Percentiles rank a stretch among this genome's conserved stretches.
These are phyloP conservation scores for Eupithecia inturbata DNA, from an alignment of 2,888 invertebrate genomes.

Conservation along the genomic window DNA sequence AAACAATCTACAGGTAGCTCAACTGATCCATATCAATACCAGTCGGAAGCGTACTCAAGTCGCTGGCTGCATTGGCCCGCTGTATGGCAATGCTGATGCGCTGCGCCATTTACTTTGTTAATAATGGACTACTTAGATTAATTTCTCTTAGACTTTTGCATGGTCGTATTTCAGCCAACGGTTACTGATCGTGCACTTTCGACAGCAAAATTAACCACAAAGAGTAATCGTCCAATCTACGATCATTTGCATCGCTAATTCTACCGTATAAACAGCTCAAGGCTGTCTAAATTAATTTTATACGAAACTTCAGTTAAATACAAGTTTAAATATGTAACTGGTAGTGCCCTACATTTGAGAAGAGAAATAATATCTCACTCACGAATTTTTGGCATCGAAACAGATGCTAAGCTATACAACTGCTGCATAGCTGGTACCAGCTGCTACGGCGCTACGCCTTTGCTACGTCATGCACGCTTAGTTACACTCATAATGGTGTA, in stretches of 20 bases:
- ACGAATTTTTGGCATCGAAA: constrained; percentile 43
- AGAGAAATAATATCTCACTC: constrained; percentile 34
- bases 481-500: constrained; percentile 11
- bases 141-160: background rate
- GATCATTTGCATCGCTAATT: constrained; percentile 8
- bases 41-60: too few species aligned
- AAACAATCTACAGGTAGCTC: too few species aligned
- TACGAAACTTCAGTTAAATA: background rate
- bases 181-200: background rate
- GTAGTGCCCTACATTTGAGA: constrained; percentile 20
- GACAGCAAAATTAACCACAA: constrained; percentile 6
- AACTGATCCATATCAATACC: too few species aligned
- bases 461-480: constrained; percentile 40
- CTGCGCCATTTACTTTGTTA: too few species aligned
- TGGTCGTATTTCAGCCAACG: background rate
- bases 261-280: background rate
- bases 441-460: constrained; percentile 46
- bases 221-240: constrained; percentile 5
- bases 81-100: too few species aligned
- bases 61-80: too few species aligned
- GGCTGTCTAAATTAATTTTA: constrained; percentile 1
- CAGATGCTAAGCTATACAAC: constrained; percentile 33
- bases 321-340: background rate
- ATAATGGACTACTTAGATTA: too few species aligned
- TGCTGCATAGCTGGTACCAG: constrained; percentile 40